Conservation (phyloP, 1,140 invertebrate species). For the Drosophila neocordata region DNA sequence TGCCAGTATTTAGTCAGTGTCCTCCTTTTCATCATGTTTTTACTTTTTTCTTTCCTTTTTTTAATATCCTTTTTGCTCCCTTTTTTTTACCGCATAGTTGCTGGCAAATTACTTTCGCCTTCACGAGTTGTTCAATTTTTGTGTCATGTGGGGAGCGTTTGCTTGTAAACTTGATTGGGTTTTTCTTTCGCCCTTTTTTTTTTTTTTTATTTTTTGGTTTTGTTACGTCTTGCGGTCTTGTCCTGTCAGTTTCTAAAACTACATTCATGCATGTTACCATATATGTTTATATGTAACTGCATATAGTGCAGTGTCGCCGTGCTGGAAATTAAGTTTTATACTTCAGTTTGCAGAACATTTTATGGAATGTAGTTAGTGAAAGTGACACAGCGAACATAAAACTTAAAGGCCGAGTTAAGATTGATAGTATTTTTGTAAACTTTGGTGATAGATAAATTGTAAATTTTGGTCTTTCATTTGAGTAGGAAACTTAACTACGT, state of each 20-base stretch:
- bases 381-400: neutral
- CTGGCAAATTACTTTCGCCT: slow-evolving; percentile 72
- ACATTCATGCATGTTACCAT: neutral
- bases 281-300: slow-evolving; percentile 17
- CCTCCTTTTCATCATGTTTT: neutral
- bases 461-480: no score
- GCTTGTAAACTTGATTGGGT: slow-evolving; percentile 69
- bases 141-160: neutral
- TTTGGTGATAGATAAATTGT: neutral
- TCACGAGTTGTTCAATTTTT: slow-evolving; percentile 34
- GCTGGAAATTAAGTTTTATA: slow-evolving; percentile 69
- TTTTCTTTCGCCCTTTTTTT: slow-evolving; percentile 33
- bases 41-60: neutral
- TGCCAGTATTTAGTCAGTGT: slow-evolving; percentile 9
- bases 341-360: slow-evolving; percentile 59
- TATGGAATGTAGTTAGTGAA: slow-evolving; percentile 10
- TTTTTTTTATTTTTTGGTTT: neutral
- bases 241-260: slow-evolving; percentile 43
- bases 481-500: no score
- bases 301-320: slow-evolving; percentile 56
- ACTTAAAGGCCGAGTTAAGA: neutral
- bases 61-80: slow-evolving; percentile 4
- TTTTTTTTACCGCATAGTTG: slow-evolving; percentile 50
- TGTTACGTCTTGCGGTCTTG: slow-evolving; percentile 50
- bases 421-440: neutral